These are phyloP conservation scores for Hyla sarda DNA, from an alignment of 2,113 vertebrate genomes.

Conservation along the genomic window DNA sequence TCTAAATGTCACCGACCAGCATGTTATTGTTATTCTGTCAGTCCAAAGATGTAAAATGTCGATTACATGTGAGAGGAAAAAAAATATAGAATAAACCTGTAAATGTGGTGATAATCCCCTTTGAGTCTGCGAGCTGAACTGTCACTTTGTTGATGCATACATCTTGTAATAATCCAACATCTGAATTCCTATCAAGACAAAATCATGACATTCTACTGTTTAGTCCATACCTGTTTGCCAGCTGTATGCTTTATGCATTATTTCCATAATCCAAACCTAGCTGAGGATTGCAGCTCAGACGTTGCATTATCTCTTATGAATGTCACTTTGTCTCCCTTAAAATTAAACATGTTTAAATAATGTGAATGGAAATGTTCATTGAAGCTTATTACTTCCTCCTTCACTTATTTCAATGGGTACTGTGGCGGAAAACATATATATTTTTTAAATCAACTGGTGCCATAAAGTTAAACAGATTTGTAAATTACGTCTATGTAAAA, in stretches of 20 bases:
- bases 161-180: constrained; percentile 45
- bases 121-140: constrained; percentile 24
- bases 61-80: constrained; percentile 9
- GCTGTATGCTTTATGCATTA: not conserved
- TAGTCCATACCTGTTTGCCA: constrained; percentile 20
- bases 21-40: not conserved
- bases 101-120: constrained; percentile 45
- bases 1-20: not conserved
- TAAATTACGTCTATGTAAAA: too few species aligned
- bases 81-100: constrained; percentile 27
- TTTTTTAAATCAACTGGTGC: too few species aligned
- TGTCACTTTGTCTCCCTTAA: not conserved
- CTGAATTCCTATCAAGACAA: constrained; percentile 35
- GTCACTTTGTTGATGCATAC: constrained; percentile 48
- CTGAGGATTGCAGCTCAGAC: not conserved
- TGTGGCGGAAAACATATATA: too few species aligned
- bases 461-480: too few species aligned
- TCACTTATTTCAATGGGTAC: too few species aligned
- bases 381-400: too few species aligned
- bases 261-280: not conserved
- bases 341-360: too few species aligned
- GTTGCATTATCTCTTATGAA: not conserved
- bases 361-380: too few species aligned
- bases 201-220: constrained; percentile 32
- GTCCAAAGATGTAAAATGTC: constrained; percentile 16